Evolutionary conservation across 23 tunicate species (phyloP).

Genomic region (Ciona savignyi): DNA sequence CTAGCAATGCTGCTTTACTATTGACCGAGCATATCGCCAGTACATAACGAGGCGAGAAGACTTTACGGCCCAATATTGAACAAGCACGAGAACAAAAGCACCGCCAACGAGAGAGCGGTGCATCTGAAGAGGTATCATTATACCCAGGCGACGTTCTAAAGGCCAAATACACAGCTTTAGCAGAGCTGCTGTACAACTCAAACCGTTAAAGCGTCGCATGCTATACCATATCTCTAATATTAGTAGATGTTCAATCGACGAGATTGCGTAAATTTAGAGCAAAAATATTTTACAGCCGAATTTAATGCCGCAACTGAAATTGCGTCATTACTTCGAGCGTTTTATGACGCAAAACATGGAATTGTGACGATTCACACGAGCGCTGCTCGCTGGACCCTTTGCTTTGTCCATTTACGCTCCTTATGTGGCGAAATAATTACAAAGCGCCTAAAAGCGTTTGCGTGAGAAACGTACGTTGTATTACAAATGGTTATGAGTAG

Average conservation of each 20-base stretch:
- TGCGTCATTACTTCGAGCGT: neutral
- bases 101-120: conserved; percentile 1
- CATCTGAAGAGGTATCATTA: too few species aligned
- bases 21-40: neutral
- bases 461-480: neutral
- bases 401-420: neutral
- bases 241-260: too few species aligned
- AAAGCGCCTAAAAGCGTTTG: neutral
- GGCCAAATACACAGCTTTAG: too few species aligned
- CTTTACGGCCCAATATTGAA: neutral
- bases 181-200: too few species aligned
- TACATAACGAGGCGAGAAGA: neutral
- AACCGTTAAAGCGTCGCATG: too few species aligned
- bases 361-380: neutral
- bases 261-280: too few species aligned
- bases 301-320: neutral
- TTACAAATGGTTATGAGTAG: too few species aligned
- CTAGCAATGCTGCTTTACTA: neutral
- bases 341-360: neutral
- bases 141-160: too few species aligned
- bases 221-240: too few species aligned
- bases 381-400: neutral
- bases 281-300: too few species aligned
- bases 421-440: neutral
- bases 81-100: neutral